Evolutionary conservation across 2,888 invertebrate genomes (phyloP).

Genomic region (Sarcophaga rosellei): DNA sequence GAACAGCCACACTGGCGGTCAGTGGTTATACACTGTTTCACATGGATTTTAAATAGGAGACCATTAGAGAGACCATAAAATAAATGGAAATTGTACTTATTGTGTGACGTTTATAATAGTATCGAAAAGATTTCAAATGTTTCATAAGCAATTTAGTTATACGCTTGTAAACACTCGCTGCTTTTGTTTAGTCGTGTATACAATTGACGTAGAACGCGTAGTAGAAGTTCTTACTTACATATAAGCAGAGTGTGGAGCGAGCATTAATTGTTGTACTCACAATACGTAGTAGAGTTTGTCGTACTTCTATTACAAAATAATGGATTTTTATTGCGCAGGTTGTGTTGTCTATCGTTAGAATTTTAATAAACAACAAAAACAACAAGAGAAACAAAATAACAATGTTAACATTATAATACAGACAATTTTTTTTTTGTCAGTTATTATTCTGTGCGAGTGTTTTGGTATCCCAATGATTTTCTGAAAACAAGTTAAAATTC

Average conservation of each 20-base stretch:
- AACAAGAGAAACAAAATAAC: too few relatives aligned
- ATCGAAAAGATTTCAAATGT: too few relatives aligned
- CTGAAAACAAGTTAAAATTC: slow-evolving; percentile 5
- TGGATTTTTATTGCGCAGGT: slow-evolving; percentile 53
- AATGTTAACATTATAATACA: slow-evolving; percentile 18
- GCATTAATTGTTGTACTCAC: neutral
- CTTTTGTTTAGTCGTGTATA: too few relatives aligned
- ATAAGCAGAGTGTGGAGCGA: neutral
- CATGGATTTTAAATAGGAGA: too few relatives aligned
- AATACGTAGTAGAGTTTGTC: slow-evolving; percentile 21
- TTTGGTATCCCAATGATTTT: neutral
- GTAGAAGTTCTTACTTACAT: neutral
- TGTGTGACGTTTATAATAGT: too few relatives aligned
- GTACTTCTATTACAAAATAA: slow-evolving; percentile 19
- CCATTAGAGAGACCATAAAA: too few relatives aligned
- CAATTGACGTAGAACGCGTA: neutral
- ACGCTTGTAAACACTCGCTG: too few relatives aligned
- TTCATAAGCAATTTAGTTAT: too few relatives aligned
- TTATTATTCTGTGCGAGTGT: neutral
- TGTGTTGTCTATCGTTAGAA: slow-evolving; percentile 37
- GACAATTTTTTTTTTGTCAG: slow-evolving; percentile 11
- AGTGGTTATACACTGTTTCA: too few relatives aligned
- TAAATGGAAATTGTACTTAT: too few relatives aligned
- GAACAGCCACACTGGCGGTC: too few relatives aligned
- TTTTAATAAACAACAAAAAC: too few relatives aligned